Evolutionary conservation across 2,797 vertebrate genomes (phyloP), one percentile per base, ranked within the genome.

Genomic region (Tokudaia muenninki): DNA sequence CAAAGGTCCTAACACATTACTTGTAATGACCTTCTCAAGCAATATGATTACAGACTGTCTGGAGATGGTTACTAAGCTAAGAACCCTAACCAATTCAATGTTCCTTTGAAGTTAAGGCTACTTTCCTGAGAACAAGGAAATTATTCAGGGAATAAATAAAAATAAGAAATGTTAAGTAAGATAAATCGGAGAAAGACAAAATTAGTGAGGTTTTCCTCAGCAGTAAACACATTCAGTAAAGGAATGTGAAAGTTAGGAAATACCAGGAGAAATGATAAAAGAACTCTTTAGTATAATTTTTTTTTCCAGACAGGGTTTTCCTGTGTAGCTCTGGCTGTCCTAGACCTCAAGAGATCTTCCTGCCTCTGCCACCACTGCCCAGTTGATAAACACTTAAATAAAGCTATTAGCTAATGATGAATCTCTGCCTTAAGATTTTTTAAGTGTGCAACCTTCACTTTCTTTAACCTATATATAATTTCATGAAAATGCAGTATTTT

Each of bases 401-500:
- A 83, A 83, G 61, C 44, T 61, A 84, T 31, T 84, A 83, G 81
- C 70, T 50, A 94, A 57, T 67, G 31, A 92, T 67, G 59, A 96
- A 80, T 55, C 19, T 55, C 47, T 90, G 24, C 13, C 55, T 95
- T 92, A 88, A 34, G 89, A 44, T 77, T 77, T 75, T 65, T 87
- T 37, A 87, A 37, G 50, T 19, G 79, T 8, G 83, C 78, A 94
- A 83, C 34, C 44, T 86, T 95, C 3, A 89, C 65, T 95, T 95
- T 87, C 87, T 96, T 95, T 95, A 82, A 61, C 50, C 41, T 97
- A 93, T 24, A 91, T 1, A 91, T 21, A 94, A 52, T 95, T 96
- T 97, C 61, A 92, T 41, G 17, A 90, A 87, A 91, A 95, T 4
- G 75, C 19, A 77, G 57, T 84, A 92, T 92, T 91, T 97, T 78